Conservation (phyloP, 2,113 vertebrate species). For the Lophius piscatorius region DNA sequence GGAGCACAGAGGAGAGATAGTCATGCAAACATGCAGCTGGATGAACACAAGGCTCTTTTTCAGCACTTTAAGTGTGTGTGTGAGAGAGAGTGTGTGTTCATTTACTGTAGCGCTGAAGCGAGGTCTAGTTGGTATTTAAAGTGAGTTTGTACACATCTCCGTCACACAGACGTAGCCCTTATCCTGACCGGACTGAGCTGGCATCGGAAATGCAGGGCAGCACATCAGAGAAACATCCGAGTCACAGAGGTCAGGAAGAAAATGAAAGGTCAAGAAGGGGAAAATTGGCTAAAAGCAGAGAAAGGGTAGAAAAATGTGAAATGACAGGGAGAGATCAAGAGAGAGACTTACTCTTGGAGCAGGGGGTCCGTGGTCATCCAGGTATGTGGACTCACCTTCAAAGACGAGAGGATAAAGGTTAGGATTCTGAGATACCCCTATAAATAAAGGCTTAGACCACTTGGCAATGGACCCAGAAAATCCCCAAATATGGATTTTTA, state of each 20-base stretch:
- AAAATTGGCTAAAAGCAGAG: not conserved
- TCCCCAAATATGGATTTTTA: too few relatives aligned
- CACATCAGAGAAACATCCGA: slow-evolving; percentile 26
- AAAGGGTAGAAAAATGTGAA: not conserved
- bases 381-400: slow-evolving; percentile 92
- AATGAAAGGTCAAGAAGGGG: not conserved
- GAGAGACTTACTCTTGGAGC: slow-evolving; percentile 85
- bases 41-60: slow-evolving; percentile 72
- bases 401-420: slow-evolving; percentile 29
- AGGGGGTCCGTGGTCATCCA: slow-evolving; percentile 91
- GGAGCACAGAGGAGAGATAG: slow-evolving; percentile 55
- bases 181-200: slow-evolving; percentile 41
- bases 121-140: slow-evolving; percentile 61
- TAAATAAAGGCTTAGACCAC: not conserved
- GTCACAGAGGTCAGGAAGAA: not conserved
- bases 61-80: slow-evolving; percentile 26
- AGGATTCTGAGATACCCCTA: not conserved
- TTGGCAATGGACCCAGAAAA: too few relatives aligned
- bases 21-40: slow-evolving; percentile 66
- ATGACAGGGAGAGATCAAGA: not conserved
- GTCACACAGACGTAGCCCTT: slow-evolving; percentile 60
- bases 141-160: slow-evolving; percentile 45
- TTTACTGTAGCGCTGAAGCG: slow-evolving; percentile 63
- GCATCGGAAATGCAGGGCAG: slow-evolving; percentile 17
- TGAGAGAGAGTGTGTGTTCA: slow-evolving; percentile 25